These are phyloP conservation scores for Tragelaphus strepsiceros DNA, from an alignment of 2,113 vertebrate genomes.

Conservation along the genomic window DNA sequence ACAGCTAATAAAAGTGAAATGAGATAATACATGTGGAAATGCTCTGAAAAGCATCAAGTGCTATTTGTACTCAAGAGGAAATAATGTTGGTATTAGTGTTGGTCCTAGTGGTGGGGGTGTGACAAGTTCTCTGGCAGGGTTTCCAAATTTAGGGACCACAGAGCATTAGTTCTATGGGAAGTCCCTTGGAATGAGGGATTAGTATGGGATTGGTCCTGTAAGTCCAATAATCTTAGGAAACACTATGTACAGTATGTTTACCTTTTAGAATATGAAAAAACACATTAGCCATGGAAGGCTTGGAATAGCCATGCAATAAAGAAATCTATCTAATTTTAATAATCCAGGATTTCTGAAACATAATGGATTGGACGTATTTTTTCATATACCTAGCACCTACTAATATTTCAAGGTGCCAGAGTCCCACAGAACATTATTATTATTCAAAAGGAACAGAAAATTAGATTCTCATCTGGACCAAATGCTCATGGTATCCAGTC, in stretches of 20 bases:
- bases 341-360: not conserved
- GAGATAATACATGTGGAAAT: not conserved
- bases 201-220: not conserved
- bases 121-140: not conserved
- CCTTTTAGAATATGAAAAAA: not conserved
- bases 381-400: not conserved
- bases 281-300: not conserved
- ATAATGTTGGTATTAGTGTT: not conserved
- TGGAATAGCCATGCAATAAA: not conserved
- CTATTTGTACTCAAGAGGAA: not conserved
- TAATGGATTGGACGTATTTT: not conserved
- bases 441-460: not conserved
- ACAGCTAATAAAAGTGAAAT: not conserved
- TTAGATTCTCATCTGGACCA: not conserved
- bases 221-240: not conserved
- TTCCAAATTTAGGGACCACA: not conserved
- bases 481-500: not conserved
- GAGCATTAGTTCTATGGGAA: not conserved
- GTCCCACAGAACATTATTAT: not conserved
- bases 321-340: constrained; percentile 14
- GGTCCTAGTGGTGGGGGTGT: not conserved
- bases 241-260: not conserved
- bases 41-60: not conserved
- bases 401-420: not conserved
- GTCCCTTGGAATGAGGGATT: not conserved